Evolutionary conservation across 37 sponge, comb jelly and placozoan species (phyloP), one percentile per base, ranked within the genome.

Genomic region (Beroe forskalii): DNA sequence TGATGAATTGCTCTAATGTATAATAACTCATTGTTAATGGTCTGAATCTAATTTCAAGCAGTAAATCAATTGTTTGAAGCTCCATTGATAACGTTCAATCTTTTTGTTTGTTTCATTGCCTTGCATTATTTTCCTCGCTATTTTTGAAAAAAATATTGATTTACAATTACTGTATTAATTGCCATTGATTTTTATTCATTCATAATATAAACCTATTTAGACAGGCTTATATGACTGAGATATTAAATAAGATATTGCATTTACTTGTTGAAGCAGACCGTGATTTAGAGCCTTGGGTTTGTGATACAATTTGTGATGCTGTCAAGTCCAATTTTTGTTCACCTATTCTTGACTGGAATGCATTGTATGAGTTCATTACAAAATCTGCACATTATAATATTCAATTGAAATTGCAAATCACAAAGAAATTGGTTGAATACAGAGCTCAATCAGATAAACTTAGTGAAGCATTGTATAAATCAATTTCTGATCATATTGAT

Each of bases 251-350:
- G 25, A 64, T 32, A 42, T 48, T 80, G 37, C 20, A 43, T 25
- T 37, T 80, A 38, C 38, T 44, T 44, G n/a, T 80, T 1, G 4
- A 12, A 24, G 42, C 55, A 28, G 86, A 80, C 0, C 86, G 86
- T 1, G n/a, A 43, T 0, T 48, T 80, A 17, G 86, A 80, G 30
- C 86, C 86, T 27, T 80, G 86, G 44, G 35, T 80, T 19, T 44
- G 44, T 25, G 86, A 80, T 48, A 80, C 86, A 43, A 3, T 80
- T n/a, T 43, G 19, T 19, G 86, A 80, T 42, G 23, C 27, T 2
- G 32, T 69, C 72, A 27, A 33, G 38, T 36, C 39, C 12, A 12
- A 6, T 48, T 6, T 48, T 12, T 48, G 12, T 12, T 48, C 55
- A 17, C 12, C 55, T 48, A 12, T 17, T 48, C 55, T 48, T 48